Conservation (phyloP, 2,797 vertebrate genomes). For the Lepilemur septentrionalis region DNA sequence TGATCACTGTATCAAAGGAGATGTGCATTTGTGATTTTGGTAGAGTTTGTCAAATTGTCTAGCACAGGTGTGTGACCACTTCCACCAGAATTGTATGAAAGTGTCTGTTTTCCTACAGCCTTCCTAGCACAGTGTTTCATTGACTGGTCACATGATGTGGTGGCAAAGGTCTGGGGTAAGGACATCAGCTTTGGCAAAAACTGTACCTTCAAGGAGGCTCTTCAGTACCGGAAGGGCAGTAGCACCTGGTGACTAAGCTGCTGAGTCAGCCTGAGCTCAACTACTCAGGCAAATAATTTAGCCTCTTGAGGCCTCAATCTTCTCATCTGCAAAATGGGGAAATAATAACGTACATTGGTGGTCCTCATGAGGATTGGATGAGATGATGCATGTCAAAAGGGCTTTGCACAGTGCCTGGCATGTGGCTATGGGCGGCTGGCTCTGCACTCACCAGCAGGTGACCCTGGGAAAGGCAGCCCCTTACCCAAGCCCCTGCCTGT, state of each 20-base stretch:
- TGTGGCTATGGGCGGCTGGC: background rate
- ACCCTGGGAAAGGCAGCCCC: background rate
- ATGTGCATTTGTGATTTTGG: background rate
- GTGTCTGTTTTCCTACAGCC: background rate
- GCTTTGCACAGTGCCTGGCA: background rate
- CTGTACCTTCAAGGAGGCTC: background rate
- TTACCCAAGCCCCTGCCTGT: too few species aligned
- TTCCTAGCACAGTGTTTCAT: background rate
- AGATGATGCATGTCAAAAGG: background rate
- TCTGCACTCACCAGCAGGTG: background rate
- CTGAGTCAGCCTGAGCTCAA: background rate
- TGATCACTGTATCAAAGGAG: background rate
- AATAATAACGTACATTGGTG: background rate
- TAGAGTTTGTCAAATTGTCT: background rate
- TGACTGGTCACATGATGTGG: background rate
- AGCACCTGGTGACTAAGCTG: background rate
- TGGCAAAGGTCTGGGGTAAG: background rate
- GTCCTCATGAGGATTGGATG: background rate
- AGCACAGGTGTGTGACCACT: background rate
- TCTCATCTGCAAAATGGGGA: background rate
- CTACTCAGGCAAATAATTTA: background rate
- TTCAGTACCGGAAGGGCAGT: background rate
- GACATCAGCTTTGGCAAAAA: background rate
- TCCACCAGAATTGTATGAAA: background rate
- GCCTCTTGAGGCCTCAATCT: background rate